Base-by-base conservation (phyloP, 1,140 invertebrate species). In the Heliconius hermathena region DNA sequence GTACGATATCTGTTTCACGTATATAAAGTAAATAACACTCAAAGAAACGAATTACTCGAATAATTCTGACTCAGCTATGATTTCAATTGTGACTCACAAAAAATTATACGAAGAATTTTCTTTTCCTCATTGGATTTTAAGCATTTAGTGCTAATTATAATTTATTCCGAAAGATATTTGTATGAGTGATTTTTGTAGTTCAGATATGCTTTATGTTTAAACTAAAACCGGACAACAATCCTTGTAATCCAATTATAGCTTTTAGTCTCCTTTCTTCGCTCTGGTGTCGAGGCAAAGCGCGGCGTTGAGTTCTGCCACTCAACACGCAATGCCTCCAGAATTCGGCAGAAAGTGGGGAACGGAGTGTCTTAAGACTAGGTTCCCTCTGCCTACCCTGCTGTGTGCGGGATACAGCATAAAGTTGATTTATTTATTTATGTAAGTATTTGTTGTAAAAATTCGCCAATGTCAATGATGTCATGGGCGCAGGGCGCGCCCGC, bases 401-500 rank as follows among this genome's bases (percentile, higher is more conserved):
- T 26, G 26, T 26, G 26, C 26, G 26, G 26, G 26, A 26, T 26
- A 26, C 26, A 26, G 26, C 26, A 1, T 26, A 1, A 26, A 26
- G 26, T 1, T 26, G 1, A 26, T 26, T 26, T 26, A 26, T 26
- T 26, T 26, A 26, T 26, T 26, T 26, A 26, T 26, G 13, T 29
- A 66, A 16, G 3, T 29, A 29, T 66, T 11, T 66, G 5, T 66
- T 66, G 26, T 29, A 16, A 16, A 16, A 66, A 66, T 29, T 29
- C 60, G 22, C 60, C 60, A 66, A 66, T 66, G 60, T 66, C 60
- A 66, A 26, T 66, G 60, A 66, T 66, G 22, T 66, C 22, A 66
- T 29, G 13, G 26, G 26, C 11, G 13, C 41, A 1, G 41, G 41
- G 41, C 22, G 60, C 26, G 60, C 22, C 60, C 60, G 60, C 26